Percentiles rank a stretch among this genome's conserved stretches.
Evolutionary conservation across 2,113 vertebrate species (phyloP).

Genomic region (Myotis brandtii): DNA sequence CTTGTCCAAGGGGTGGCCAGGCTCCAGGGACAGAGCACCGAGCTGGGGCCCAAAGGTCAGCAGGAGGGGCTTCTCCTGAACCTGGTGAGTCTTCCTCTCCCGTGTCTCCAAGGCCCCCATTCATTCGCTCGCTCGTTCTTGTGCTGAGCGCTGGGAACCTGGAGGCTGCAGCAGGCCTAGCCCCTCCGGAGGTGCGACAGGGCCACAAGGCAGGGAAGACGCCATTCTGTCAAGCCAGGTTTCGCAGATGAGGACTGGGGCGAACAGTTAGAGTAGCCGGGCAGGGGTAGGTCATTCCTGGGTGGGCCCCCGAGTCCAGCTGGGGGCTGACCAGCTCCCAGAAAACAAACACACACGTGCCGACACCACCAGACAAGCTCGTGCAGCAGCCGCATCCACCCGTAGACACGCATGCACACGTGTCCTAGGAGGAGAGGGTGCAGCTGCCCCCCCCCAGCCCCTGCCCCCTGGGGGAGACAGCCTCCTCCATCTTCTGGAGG

Average conservation of each 20-base stretch:
- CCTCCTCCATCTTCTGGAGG: not conserved
- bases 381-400: not conserved
- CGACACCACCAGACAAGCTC: not conserved
- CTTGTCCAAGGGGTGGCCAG: not conserved
- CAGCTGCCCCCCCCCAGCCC: not conserved
- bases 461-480: not conserved
- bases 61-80: not conserved
- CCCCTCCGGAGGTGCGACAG: too few relatives aligned
- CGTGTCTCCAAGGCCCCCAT: not conserved
- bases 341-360: not conserved
- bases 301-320: not conserved
- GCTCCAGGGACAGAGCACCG: not conserved
- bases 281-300: not conserved
- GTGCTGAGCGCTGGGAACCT: not conserved
- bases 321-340: not conserved
- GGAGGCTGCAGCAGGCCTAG: not conserved
- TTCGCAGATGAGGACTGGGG: not conserved
- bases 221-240: not conserved
- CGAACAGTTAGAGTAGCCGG: not conserved
- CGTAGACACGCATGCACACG: fast-evolving
- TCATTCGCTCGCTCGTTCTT: not conserved
- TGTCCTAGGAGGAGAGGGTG: not conserved
- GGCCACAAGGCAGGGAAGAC: fast-evolving
- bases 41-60: not conserved
- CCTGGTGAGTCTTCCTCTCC: conserved; percentile 4